Percentiles rank a stretch among this genome's conserved stretches.
These are phyloP conservation scores for Chouioia cunea DNA, from an alignment of 2,888 invertebrate genomes.

Conservation along the genomic window DNA sequence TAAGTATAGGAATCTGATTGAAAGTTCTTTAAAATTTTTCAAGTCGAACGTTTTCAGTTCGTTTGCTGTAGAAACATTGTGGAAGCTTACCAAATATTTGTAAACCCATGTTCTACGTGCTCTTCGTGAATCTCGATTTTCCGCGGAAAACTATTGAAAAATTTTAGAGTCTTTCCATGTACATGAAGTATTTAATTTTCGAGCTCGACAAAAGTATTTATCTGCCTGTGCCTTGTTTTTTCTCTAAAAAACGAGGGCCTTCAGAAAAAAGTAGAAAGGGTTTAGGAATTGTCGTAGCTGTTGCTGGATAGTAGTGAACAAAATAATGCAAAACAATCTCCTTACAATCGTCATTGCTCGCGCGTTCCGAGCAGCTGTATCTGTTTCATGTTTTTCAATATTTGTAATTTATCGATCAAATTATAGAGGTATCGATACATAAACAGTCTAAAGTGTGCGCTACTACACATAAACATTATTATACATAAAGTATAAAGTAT, in stretches of 20 bases:
- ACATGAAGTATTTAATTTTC: constrained; percentile 4
- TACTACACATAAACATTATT: constrained; percentile 68
- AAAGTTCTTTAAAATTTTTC: not conserved
- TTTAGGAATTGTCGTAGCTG: not conserved
- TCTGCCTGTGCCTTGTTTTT: constrained; percentile 40
- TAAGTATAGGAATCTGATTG: not conserved
- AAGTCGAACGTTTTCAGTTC: too few relatives aligned
- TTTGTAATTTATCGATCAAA: constrained; percentile 69
- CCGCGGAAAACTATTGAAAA: too few relatives aligned
- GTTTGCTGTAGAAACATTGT: too few relatives aligned
- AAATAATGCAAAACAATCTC: not conserved
- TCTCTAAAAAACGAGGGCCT: constrained; percentile 26
- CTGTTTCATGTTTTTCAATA: constrained; percentile 69
- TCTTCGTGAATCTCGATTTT: too few relatives aligned
- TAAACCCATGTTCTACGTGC: too few relatives aligned
- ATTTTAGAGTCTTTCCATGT: too few relatives aligned
- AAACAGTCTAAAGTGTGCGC: constrained; percentile 68
- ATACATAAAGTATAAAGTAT: constrained; percentile 65
- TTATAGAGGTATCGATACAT: constrained; percentile 67
- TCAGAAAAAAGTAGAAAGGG: constrained; percentile 7
- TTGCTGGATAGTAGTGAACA: too few relatives aligned
- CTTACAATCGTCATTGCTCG: constrained; percentile 13
- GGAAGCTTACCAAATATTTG: too few relatives aligned
- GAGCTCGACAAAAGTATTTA: not conserved
- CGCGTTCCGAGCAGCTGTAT: constrained; percentile 49